phyloP scores from a whole-genome alignment of 1,140 invertebrate genomes.

The Trichonephila clavipes region DNA sequence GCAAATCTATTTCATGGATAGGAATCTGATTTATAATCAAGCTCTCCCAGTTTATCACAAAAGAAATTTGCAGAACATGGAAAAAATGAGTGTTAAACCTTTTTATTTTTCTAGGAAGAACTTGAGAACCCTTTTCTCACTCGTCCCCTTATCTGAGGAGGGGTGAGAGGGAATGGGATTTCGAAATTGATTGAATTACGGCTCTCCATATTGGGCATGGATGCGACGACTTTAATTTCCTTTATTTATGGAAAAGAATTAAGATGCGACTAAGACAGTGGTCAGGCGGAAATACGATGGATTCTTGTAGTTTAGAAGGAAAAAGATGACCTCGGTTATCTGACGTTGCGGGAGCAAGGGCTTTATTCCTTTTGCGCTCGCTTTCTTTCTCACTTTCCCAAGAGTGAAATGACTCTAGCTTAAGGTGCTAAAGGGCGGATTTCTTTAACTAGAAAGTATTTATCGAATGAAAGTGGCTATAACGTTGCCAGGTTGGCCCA shows the following conservation, averaged over 20 bases:
- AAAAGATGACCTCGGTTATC: constrained; percentile 44
- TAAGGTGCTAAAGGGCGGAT: constrained; percentile 67
- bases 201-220: constrained; percentile 58
- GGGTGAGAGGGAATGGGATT: not conserved
- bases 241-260: constrained; percentile 58
- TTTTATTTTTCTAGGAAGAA: not conserved
- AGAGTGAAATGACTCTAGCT: constrained; percentile 75
- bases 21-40: too few relatives aligned
- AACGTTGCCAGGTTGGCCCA: constrained; percentile 68
- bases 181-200: constrained; percentile 68
- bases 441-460: constrained; percentile 62
- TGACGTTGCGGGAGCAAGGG: constrained; percentile 45
- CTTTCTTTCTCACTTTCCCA: too few relatives aligned
- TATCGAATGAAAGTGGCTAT: constrained; percentile 74
- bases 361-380: too few relatives aligned
- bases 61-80: too few relatives aligned
- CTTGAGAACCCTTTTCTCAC: not conserved
- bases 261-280: constrained; percentile 55
- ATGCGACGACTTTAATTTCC: constrained; percentile 53
- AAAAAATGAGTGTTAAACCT: not conserved
- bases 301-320: constrained; percentile 54
- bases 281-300: constrained; percentile 51
- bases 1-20: too few relatives aligned
- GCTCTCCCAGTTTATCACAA: too few relatives aligned
- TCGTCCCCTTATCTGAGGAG: not conserved